phyloP scores from a whole-genome alignment of 2,113 vertebrate genomes.

The Cariama cristata region DNA sequence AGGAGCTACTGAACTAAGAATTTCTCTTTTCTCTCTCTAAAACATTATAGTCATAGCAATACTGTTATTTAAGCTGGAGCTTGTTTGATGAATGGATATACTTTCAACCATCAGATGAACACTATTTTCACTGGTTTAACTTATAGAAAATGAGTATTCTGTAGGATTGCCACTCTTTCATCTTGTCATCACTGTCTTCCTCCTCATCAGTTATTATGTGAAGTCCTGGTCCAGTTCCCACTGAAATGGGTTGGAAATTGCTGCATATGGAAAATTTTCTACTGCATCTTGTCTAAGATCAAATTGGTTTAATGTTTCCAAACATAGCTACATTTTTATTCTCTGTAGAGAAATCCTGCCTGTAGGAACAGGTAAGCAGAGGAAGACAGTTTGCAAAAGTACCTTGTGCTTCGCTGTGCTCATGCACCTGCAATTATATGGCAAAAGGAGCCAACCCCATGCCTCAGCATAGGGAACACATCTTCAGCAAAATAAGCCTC shows the following conservation, averaged over 20 bases:
- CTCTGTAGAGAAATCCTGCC: not conserved
- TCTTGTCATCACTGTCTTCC: not conserved
- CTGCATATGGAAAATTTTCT: not conserved
- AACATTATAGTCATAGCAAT: not conserved
- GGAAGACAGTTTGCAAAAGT: not conserved
- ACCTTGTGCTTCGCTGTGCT: not conserved
- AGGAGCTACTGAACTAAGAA: not conserved
- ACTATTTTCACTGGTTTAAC: not conserved
- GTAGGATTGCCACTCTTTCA: not conserved
- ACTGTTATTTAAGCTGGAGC: not conserved
- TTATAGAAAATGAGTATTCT: not conserved
- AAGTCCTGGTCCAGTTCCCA: not conserved
- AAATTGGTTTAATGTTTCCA: not conserved
- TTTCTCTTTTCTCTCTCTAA: not conserved
- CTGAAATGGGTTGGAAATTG: not conserved
- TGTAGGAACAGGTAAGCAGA: not conserved
- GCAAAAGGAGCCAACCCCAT: not conserved
- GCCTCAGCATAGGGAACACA: not conserved
- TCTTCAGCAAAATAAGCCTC: not conserved
- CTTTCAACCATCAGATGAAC: constrained; percentile 10
- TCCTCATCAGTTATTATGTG: not conserved
- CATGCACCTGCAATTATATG: no score
- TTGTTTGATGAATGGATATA: not conserved
- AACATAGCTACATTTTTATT: not conserved
- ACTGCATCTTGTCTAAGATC: not conserved